Percentiles rank a stretch among this genome's conserved stretches.
Conservation (phyloP, 2,797 vertebrate genomes). For the Trematomus bernacchii region DNA sequence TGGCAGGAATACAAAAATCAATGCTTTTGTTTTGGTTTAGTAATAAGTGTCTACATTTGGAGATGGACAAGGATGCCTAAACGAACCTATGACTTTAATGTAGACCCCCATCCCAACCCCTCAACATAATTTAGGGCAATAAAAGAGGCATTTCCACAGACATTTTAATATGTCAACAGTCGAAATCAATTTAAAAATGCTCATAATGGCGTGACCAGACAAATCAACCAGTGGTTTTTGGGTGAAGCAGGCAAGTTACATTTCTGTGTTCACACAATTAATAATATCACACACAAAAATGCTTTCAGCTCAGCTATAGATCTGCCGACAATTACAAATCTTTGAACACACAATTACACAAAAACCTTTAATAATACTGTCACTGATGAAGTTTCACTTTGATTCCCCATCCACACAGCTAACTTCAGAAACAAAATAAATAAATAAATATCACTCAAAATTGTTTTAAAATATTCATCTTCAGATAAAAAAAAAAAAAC, state of each 20-base stretch:
- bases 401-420: constrained; percentile 26
- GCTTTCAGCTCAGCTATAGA: constrained; percentile 17
- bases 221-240: constrained; percentile 20
- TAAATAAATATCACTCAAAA: constrained; percentile 45
- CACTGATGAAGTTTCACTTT: constrained; percentile 25
- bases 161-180: constrained; percentile 59
- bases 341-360: constrained; percentile 40
- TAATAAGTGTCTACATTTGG: not conserved
- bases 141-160: constrained; percentile 23
- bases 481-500: constrained; percentile 19
- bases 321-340: constrained; percentile 33
- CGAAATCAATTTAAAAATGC: constrained; percentile 42
- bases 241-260: constrained; percentile 53
- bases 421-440: constrained; percentile 14
- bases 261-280: constrained; percentile 39
- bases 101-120: not conserved
- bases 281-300: constrained; percentile 27
- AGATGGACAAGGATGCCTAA: not conserved
- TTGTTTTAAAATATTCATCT: constrained; percentile 58
- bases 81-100: not conserved
- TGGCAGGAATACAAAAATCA: not conserved
- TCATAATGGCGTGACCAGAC: constrained; percentile 32
- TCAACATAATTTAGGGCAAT: not conserved
- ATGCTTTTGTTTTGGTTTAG: not conserved
- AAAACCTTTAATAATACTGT: constrained; percentile 22